These are phyloP conservation scores for Delichon dasypus DNA, from an alignment of 2,797 vertebrate genomes.

Conservation along the genomic window DNA sequence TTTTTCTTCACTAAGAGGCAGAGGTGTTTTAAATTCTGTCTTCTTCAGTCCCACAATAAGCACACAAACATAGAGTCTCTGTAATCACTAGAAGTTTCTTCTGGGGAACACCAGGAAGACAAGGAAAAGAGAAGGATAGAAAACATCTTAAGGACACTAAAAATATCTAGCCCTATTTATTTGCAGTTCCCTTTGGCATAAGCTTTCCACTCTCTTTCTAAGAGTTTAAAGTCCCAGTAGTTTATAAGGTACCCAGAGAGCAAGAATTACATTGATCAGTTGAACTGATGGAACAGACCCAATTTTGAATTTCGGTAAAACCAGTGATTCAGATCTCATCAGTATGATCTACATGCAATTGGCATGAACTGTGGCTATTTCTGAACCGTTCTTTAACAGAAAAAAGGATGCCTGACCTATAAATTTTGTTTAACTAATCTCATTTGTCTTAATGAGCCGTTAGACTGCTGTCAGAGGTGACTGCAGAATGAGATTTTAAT, in stretches of 20 bases:
- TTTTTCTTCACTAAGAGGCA: background rate
- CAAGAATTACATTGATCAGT: background rate
- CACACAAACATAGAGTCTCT: background rate
- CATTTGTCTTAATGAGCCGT: constrained; percentile 11
- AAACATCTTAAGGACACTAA: background rate
- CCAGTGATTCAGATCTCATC: background rate
- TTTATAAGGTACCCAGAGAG: background rate
- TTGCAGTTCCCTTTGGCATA: background rate
- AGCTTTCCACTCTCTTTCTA: background rate
- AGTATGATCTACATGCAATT: background rate
- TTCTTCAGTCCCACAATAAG: background rate
- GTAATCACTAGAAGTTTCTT: background rate
- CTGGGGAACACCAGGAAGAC: background rate
- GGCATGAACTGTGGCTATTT: background rate
- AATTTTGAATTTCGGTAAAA: background rate
- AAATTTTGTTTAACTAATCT: constrained; percentile 26
- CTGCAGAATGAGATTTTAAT: constrained; percentile 42
- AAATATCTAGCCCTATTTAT: background rate
- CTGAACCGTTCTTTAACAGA: background rate
- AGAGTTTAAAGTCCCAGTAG: background rate
- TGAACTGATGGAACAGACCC: background rate
- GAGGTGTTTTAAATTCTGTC: background rate
- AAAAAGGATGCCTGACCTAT: background rate
- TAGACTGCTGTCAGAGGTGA: constrained; percentile 7
- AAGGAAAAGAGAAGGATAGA: background rate